Conservation (phyloP, 2,888 invertebrate species). For the Ochlodes sylvanus region DNA sequence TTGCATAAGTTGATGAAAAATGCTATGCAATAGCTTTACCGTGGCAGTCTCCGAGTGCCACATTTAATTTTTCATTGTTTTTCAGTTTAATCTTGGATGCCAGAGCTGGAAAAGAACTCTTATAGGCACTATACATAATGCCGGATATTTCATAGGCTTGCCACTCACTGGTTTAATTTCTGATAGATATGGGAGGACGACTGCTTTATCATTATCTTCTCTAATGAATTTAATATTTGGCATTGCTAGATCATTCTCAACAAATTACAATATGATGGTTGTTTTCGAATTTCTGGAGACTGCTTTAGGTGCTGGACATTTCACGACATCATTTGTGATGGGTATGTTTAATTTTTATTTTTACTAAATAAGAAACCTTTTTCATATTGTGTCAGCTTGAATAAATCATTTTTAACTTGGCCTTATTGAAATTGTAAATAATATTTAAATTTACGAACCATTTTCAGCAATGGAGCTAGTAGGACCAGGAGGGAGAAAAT, state of each 20-base stretch:
- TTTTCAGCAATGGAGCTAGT: constrained; percentile 84
- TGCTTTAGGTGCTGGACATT: constrained; percentile 68
- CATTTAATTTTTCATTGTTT: constrained; percentile 46
- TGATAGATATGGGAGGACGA: constrained; percentile 86
- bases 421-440: no score
- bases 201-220: constrained; percentile 73
- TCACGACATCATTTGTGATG: constrained; percentile 69
- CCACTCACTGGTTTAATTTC: constrained; percentile 86
- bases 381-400: constrained; percentile 23
- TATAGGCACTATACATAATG: constrained; percentile 87
- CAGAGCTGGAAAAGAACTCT: constrained; percentile 87
- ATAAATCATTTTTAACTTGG: neutral
- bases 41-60: no score
- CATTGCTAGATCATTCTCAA: constrained; percentile 71
- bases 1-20: no score
- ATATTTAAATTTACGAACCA: no score
- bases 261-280: constrained; percentile 69
- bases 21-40: no score
- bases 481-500: constrained; percentile 86
- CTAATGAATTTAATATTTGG: constrained; percentile 68
- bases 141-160: constrained; percentile 86
- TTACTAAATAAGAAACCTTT: no score
- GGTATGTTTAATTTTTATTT: no score
- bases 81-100: constrained; percentile 84
- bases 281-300: constrained; percentile 73